phyloP scores from a whole-genome alignment of 92 coral and sea anemone species.

The Palythoa caribaeorum region DNA sequence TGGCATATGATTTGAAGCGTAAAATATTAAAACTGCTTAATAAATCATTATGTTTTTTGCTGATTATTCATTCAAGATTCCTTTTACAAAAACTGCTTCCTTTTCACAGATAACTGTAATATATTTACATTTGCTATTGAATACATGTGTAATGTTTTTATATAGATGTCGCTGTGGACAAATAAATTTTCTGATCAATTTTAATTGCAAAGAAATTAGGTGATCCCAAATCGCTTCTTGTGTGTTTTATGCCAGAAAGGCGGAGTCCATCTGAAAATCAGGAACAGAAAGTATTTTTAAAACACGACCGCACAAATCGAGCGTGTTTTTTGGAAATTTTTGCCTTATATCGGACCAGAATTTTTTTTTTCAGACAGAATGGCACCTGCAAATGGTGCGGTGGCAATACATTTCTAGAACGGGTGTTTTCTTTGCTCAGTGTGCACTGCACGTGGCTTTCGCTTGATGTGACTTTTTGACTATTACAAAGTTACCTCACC shows the following conservation, averaged over 20 bases:
- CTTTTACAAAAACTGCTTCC: slow-evolving; percentile 34
- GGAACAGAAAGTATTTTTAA: background rate
- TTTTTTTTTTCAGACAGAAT: slow-evolving; percentile 10
- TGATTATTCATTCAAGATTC: slow-evolving; percentile 19
- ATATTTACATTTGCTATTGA: slow-evolving; percentile 40
- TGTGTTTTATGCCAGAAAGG: background rate
- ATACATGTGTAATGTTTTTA: slow-evolving; percentile 29
- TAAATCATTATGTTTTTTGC: slow-evolving; percentile 19
- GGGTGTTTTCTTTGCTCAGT: slow-evolving; percentile 32
- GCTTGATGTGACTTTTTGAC: slow-evolving; percentile 5
- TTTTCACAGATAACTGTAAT: slow-evolving; percentile 36
- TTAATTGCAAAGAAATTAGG: slow-evolving; percentile 27
- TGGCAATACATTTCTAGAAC: slow-evolving; percentile 9
- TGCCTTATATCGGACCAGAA: background rate
- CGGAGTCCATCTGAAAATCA: background rate
- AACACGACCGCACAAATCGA: background rate
- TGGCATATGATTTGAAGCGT: slow-evolving; percentile 25
- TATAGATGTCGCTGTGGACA: slow-evolving; percentile 30
- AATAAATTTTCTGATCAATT: slow-evolving; percentile 15
- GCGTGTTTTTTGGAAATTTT: background rate
- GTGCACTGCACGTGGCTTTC: slow-evolving; percentile 28
- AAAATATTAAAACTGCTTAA: slow-evolving; percentile 2
- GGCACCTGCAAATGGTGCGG: slow-evolving; percentile 26
- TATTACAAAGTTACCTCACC: slow-evolving; percentile 20
- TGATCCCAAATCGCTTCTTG: slow-evolving; percentile 3